Evolutionary conservation across 2,888 invertebrate genomes (phyloP).

Genomic region (Chaetogeoica ovagalla): DNA sequence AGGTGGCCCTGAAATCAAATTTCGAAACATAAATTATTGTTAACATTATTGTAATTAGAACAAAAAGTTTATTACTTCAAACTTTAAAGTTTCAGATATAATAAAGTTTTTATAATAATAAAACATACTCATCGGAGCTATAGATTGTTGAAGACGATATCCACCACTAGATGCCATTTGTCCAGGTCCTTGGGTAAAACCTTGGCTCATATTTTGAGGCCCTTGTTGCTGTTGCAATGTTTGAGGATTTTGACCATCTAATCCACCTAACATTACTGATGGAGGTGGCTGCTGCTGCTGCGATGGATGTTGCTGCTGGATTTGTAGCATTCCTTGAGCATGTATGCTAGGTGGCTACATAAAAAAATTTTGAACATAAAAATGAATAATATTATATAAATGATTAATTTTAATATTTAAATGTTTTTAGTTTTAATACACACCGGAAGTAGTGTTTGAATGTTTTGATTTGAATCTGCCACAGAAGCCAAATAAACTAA

Average conservation of each 20-base stretch:
- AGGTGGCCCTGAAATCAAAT: constrained; percentile 38
- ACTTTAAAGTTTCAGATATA: not conserved
- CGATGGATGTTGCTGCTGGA: constrained; percentile 19
- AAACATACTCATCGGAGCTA: constrained; percentile 42
- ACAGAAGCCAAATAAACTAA: constrained; percentile 93
- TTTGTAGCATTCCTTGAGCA: constrained; percentile 33
- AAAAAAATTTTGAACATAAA: not conserved
- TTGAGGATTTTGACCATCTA: constrained; percentile 27
- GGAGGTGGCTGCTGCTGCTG: not conserved
- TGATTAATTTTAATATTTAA: not conserved
- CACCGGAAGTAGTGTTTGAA: constrained; percentile 86
- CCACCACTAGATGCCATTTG: constrained; percentile 16
- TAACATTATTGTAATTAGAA: too few relatives aligned
- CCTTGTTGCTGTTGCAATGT: constrained; percentile 33
- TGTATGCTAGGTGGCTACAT: constrained; percentile 50
- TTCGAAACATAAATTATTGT: not conserved
- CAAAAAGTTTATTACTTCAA: too few relatives aligned
- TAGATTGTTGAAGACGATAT: constrained; percentile 43
- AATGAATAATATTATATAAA: not conserved
- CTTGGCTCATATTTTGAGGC: constrained; percentile 37
- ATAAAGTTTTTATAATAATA: not conserved
- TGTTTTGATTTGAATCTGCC: constrained; percentile 94
- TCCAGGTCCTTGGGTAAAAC: constrained; percentile 35
- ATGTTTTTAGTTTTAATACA: constrained; percentile 58
- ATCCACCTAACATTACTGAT: constrained; percentile 23